phyloP scores from a whole-genome alignment of 2,797 vertebrate species.

The Parauchenoglanis ngamensis region DNA sequence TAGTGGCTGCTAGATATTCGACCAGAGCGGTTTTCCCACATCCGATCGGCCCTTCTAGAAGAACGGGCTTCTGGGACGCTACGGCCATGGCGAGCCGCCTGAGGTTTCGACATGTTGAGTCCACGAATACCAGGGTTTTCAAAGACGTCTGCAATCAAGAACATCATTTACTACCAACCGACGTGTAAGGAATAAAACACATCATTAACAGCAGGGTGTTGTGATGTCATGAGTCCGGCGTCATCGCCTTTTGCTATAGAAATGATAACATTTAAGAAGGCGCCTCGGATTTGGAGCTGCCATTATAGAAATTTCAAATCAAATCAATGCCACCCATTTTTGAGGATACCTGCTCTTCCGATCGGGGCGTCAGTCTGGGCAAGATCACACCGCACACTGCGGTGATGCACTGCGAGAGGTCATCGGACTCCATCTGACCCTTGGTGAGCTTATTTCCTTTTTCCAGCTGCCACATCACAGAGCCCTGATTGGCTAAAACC shows the following conservation, averaged over 20 bases:
- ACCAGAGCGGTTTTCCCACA: conserved; percentile 94
- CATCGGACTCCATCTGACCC: conserved; percentile 82
- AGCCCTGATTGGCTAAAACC: conserved; percentile 85
- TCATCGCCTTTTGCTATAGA: background rate
- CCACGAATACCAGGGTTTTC: conserved; percentile 83
- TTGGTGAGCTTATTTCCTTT: conserved; percentile 75
- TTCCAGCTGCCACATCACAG: conserved; percentile 81
- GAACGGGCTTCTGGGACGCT: conserved; percentile 85
- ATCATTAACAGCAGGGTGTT: background rate
- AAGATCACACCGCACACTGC: conserved; percentile 89
- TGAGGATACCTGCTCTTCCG: conserved; percentile 71
- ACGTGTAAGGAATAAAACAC: background rate
- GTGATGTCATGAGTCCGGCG: background rate
- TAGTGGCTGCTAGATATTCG: conserved; percentile 85
- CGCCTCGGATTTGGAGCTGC: too few species aligned
- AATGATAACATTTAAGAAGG: background rate
- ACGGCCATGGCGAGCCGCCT: conserved; percentile 90
- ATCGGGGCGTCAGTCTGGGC: conserved; percentile 68
- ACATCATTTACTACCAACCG: background rate
- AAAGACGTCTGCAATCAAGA: conserved; percentile 34
- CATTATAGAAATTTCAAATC: too few species aligned
- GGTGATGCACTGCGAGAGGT: conserved; percentile 84
- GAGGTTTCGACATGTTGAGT: conserved; percentile 86
- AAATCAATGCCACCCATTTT: background rate
- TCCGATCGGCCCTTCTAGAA: conserved; percentile 94